phyloP scores from a whole-genome alignment of 2,113 vertebrate species.

The Rhinopomastus cyanomelas region DNA sequence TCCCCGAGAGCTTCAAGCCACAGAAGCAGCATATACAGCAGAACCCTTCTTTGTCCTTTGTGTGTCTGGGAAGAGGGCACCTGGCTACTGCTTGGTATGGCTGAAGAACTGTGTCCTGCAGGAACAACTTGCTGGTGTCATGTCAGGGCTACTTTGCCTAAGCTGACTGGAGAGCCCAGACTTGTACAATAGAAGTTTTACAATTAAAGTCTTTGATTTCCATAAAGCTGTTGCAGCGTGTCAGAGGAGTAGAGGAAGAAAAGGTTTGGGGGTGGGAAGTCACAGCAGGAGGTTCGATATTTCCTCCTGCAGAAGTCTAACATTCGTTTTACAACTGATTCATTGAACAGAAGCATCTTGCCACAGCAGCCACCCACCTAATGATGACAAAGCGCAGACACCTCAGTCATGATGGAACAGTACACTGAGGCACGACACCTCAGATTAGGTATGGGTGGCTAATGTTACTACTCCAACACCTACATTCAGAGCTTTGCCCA shows the following conservation, averaged over 20 bases:
- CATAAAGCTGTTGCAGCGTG: slow-evolving; percentile 56
- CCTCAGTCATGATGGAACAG: background rate
- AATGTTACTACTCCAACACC: background rate
- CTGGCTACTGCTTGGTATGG: accelerated
- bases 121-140: background rate
- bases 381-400: slow-evolving; percentile 2
- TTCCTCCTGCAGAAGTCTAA: slow-evolving; percentile 20
- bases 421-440: slow-evolving; percentile 33
- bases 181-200: slow-evolving; percentile 18
- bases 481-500: background rate
- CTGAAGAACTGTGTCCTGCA: background rate
- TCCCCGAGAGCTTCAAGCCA: background rate
- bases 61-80: background rate
- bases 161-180: background rate
- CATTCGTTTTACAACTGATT: slow-evolving; percentile 28
- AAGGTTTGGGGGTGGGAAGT: background rate
- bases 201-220: slow-evolving; percentile 69
- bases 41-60: background rate
- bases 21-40: background rate
- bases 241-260: slow-evolving; percentile 27
- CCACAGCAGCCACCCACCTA: slow-evolving; percentile 43
- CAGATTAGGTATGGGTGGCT: background rate
- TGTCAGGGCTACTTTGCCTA: background rate
- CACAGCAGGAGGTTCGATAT: slow-evolving; percentile 15
- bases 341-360: slow-evolving; percentile 37